Evolutionary conservation across 2,888 invertebrate genomes (phyloP), one percentile per base, ranked within the genome.

Genomic region (Leptopilina syphax): DNA sequence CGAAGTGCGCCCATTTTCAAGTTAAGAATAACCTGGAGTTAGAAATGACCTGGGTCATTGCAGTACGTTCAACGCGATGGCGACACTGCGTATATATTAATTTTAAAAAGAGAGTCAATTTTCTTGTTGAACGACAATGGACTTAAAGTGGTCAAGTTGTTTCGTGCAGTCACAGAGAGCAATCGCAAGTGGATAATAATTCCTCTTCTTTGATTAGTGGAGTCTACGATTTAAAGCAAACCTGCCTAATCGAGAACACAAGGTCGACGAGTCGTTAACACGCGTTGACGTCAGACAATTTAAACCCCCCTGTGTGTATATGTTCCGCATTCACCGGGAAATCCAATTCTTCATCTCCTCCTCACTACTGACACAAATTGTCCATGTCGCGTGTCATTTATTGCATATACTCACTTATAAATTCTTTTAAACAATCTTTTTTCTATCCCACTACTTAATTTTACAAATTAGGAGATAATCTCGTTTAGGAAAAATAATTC

Each of bases 161-260:
- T 84, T 85, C 84, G 84, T 70, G 85, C 84, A 82, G 80, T 79
- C 82, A 34, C 34, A 34, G 34, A 80, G 81, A 86, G 86, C 83
- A 84, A 85, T 84, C 86, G 80, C 87, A 90, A 90, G 88, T 90
- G 90, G 85, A 90, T 90, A 90, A 90, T 90, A 50, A 50, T 86
- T 83, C 89, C 85, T 87, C 88, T 83, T 79, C 82, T 78, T 80
- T 81, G 82, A 79, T 63, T 63, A 81, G 82, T 81, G 81, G 80
- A 76, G 79, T 73, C 79, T 80, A 78, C 83, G 80, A 85, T 86
- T 86, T 78, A 54, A 79, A 77, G 76, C 57, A 68, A 47, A 76
- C 80, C 80, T 81, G 85, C 82, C 81, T 79, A 66, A 76, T 79
- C 66, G 65, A 83, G 79, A 73, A 78, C 80, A 83, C 83, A 66